A percentile compares a stretch with the other conserved stretches of the same genome.
Conservation (phyloP, 2,888 invertebrate genomes). For the Coelinius sp. region DNA sequence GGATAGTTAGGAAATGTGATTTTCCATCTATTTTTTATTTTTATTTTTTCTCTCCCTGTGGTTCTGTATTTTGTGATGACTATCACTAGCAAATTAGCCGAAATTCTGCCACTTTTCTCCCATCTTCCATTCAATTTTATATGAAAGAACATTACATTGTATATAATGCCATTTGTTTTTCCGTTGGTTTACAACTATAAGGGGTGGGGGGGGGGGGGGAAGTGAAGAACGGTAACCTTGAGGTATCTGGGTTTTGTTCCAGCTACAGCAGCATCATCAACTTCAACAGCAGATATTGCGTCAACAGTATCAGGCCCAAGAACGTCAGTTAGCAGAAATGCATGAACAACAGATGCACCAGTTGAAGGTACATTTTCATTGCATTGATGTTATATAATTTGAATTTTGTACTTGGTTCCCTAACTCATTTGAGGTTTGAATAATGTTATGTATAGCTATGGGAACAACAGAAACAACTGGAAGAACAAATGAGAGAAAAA, state of each 20-base stretch:
- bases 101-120: too few relatives aligned
- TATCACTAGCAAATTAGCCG: too few relatives aligned
- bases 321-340: conserved; percentile 90
- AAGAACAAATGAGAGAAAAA: conserved; percentile 85
- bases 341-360: conserved; percentile 93
- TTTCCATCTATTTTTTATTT: not conserved
- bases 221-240: conserved; percentile 61
- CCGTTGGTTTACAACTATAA: too few relatives aligned
- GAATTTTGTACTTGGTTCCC: too few relatives aligned
- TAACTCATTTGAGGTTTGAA: not conserved
- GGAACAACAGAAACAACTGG: conserved; percentile 90
- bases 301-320: conserved; percentile 93
- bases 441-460: conserved; percentile 79
- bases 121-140: too few relatives aligned
- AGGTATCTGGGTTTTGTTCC: conserved; percentile 73
- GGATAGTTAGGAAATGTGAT: conserved; percentile 38
- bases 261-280: conserved; percentile 95
- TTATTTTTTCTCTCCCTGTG: too few relatives aligned
- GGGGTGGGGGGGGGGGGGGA: too few relatives aligned
- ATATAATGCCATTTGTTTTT: too few relatives aligned
- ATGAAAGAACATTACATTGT: too few relatives aligned
- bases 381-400: not conserved
- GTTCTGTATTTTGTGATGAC: too few relatives aligned
- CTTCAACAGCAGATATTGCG: conserved; percentile 91
- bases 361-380: conserved; percentile 79